Base-by-base conservation (phyloP, 2,797 vertebrate species). In the Rhincodon typus region DNA sequence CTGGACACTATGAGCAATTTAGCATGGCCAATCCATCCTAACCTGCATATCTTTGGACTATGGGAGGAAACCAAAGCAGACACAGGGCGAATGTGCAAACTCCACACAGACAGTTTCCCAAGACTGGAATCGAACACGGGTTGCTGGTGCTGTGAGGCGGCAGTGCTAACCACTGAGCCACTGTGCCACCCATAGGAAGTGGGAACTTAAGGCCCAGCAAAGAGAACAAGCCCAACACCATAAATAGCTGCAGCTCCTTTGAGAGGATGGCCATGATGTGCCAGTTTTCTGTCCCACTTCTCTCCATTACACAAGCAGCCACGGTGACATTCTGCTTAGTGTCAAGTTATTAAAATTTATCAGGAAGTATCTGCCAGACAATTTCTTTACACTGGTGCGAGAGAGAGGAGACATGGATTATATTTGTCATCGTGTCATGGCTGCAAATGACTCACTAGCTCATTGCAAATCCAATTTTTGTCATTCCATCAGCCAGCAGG, bases 291-390 rank as follows among this genome's bases (percentile, higher is more conserved):
- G 5, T 93, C 62, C 90, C n/a, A 67, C 38, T 93, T 66, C 90
- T 69, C 90, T 93, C 38, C 90, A 66, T 93, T 69, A n/a, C 7
- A 23, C 62, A 38, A 8, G 62, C 90, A 93, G 90, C 88, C 88
- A 23, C 30, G 17, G 34, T 91, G 34, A 93, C 62, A 42, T 62
- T n/a, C 90, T 42, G n/a, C 90, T 93, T 67, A n/a, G 17, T 67
- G 66, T 69, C 67, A 93, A 42, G 62, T 93, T 69, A 93, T 93
- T 93, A 69, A 67, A 66, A 93, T 93, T 67, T 42, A 93, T 93
- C 90, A 93, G 15, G 17, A 25, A 25, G 90, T 67, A n/a, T 69
- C 34, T 67, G 90, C 90, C 62, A 93, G 90, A 66, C n/a, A 42
- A 93, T 93, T 42, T 67, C 6, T 93, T 62, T 67, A 4, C 3